Base-by-base conservation (phyloP, 1,140 invertebrate genomes). In the Zaprionus tsacasi region DNA sequence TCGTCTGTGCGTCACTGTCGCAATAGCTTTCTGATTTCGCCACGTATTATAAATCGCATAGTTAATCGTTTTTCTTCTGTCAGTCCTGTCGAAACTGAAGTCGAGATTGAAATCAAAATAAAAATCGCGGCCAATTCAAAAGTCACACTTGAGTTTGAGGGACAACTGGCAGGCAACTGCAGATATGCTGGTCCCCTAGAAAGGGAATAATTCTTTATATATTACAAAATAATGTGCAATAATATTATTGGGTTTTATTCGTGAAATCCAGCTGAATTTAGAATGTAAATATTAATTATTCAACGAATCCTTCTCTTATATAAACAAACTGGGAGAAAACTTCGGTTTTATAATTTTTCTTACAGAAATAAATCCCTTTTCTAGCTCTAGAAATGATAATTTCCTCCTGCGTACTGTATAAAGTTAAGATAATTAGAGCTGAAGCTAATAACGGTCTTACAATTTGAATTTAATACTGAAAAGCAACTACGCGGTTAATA, bases 41-140 rank as follows among this genome's bases (percentile, higher is more conserved):
- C 73, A 76, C 73, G 73, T 76, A 71, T 76, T 70, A 76, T 76
- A 76, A 76, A 76, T 71, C 65, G 59, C 60, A 76, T 66, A 72
- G 69, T 71, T 76, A 66, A 76, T 76, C 56, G 56, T 76, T 65
- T 65, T 75, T 60, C 25, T 45, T 11, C n/a, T 33, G 38, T 35
- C 45, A 48, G 17, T 55, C 27, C 27, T 33, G 56, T 33, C 7
- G 3, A 25, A 27, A 17, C n/a, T 35, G 50, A 61, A 61, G 40
- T 45, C 40, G 40, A 15, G 40, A 72, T 35, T 35, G 56, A 59
- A 17, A 50, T 50, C 17, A 70, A 61, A 61, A 54, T 35, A 25
- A 36, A 54, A 11, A 50, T 50, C 45, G 58, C 25, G 36, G 58
- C 25, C 43, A 64, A 59, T 21, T n/a, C 33, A n/a, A 45, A 55